Evolutionary conservation across 2,888 invertebrate genomes (phyloP), one percentile per base, ranked within the genome.

Genomic region (Brachyptera putata): DNA sequence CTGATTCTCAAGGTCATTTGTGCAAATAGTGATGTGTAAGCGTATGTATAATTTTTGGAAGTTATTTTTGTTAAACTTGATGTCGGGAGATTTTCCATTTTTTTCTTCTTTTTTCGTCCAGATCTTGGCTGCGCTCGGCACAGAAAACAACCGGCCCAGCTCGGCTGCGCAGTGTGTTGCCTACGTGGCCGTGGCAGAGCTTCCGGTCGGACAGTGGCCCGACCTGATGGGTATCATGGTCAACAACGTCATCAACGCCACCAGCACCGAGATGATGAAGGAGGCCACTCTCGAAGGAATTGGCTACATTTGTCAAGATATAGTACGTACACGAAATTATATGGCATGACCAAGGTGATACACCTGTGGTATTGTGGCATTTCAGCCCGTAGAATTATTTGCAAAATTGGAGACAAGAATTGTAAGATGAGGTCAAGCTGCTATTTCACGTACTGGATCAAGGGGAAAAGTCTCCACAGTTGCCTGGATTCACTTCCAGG

Each of bases 121-220:
- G 95, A 93, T 96, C 70, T 78, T 99, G 70, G 84, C 85, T 68
- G 90, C 98, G 11, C 82, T 99, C 68, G 98, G 99, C 62, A 98
- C 99, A 63, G 99, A 99, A 79, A 90, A 87, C 64, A 89, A 87
- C 65, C 80, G 98, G 65, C 99, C 98, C 1, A 96, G 96, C 69
- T 94, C 95, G 56, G 98, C 98, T 5, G 98, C 99, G 1, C 99
- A 99, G 76, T 99, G 99, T 79, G 96, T 99, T 48, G 98, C 99
- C 1, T 95, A 95, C 74, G 94, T 99, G 63, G 99, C 97, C 0
- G 95, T 97, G 55, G 90, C 95, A 30, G 99, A 99, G 77, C 79
- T 99, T 63, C 93, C 97, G 0, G 86, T 89, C 55, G 85, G 87
- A 60, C 87, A 94, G 69, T 99, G 99, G 98, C 87, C 85, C 64